phyloP scores from a whole-genome alignment of 2,113 vertebrate species.

The Machaerirhynchus nigripectus region DNA sequence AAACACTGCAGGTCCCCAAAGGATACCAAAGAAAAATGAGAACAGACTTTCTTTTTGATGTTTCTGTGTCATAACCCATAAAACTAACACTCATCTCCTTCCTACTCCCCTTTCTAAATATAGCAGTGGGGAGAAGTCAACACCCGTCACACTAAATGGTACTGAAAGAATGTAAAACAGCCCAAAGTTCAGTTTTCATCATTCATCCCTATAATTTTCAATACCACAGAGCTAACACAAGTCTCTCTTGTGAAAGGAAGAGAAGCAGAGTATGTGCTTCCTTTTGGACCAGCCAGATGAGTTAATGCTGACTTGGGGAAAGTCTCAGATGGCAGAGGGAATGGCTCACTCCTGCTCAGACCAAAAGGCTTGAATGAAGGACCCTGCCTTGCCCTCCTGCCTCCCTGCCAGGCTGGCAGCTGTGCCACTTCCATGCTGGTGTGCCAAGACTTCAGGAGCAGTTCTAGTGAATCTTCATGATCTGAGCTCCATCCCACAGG shows the following conservation, averaged over 20 bases:
- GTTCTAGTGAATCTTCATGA: neutral
- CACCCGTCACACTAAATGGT: neutral
- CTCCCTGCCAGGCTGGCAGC: neutral
- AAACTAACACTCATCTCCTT: neutral
- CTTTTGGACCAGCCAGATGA: neutral
- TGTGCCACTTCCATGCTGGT: neutral
- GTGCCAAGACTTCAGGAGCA: neutral
- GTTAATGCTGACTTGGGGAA: neutral
- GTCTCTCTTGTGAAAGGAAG: neutral
- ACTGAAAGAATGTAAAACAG: constrained; percentile 38
- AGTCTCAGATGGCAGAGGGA: neutral
- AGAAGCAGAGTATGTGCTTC: neutral
- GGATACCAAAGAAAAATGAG: constrained; percentile 15
- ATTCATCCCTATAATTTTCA: neutral
- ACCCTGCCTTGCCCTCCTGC: neutral
- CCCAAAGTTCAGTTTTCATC: neutral
- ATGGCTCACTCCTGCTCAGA: neutral
- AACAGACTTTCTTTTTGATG: constrained; percentile 3
- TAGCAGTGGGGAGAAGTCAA: neutral
- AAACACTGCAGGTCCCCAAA: neutral
- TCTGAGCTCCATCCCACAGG: fast-evolving
- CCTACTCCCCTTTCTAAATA: constrained; percentile 21
- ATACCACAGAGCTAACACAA: neutral
- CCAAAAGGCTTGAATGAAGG: neutral
- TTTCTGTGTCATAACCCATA: constrained; percentile 33